These are phyloP conservation scores for Leptura quadrifasciata DNA, from an alignment of 2,888 invertebrate genomes.

Conservation along the genomic window DNA sequence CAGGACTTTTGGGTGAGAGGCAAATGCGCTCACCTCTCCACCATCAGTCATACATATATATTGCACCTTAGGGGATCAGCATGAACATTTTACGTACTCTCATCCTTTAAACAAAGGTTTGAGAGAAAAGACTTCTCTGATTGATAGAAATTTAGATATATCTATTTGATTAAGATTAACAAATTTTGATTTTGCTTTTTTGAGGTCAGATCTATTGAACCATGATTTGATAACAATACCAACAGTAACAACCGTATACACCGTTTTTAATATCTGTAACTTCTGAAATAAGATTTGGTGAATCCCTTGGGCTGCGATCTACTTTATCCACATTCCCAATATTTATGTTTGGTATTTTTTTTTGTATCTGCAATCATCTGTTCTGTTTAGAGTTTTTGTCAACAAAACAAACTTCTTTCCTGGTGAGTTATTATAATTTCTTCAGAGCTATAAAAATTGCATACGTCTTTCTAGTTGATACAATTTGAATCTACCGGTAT, in stretches of 20 bases:
- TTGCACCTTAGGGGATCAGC: slow-evolving; percentile 11
- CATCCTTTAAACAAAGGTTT: no score
- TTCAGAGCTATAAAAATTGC: background rate
- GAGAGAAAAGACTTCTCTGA: no score
- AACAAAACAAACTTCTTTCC: background rate
- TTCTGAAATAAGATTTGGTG: no score
- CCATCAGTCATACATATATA: no score
- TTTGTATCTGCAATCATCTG: background rate
- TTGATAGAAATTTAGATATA: no score
- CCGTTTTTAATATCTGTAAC: no score
- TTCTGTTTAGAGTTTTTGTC: slow-evolving; percentile 11
- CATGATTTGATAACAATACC: slow-evolving; percentile 4
- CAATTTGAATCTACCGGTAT: background rate
- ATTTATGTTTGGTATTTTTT: background rate
- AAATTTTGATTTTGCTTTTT: background rate
- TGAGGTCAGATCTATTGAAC: slow-evolving; percentile 2
- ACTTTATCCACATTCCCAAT: no score
- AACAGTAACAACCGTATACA: background rate
- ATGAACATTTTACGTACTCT: no score
- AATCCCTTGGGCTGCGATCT: no score
- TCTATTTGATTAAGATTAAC: background rate
- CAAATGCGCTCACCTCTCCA: no score
- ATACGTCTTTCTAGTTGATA: background rate
- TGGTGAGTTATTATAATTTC: background rate
- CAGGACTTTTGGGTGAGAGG: no score